Base-by-base conservation (phyloP, 2,888 invertebrate genomes). In the Pharmacophagus antenor region DNA sequence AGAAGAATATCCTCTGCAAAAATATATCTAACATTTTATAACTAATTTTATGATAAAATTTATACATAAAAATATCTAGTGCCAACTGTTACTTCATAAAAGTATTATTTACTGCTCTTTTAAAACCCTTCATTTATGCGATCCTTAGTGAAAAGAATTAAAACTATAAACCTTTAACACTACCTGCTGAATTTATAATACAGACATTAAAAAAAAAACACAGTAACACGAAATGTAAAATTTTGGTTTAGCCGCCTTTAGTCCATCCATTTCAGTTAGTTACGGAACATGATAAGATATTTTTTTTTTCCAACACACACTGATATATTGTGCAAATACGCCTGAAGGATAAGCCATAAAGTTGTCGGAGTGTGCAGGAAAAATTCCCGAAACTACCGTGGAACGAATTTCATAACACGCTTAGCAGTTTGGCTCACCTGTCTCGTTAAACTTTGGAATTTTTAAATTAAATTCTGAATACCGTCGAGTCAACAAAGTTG, bases 391-490 rank as follows among this genome's bases (percentile, higher is more conserved):
- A 89, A 90, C 89, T 89, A 79, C 77, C 77, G 77, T 78, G 79
- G 77, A 75, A 79, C 70, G 69, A 85, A 88, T 85, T 88, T 90
- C 89, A 89, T 89, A 90, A 88, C 88, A 82, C 82, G 88, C 84
- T 88, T 85, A 87, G 80, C 87, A 84, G 85, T 87, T 84, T 76
- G 70, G 78, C 77, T 87, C 86, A 89, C 89, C 90, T 90, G 90
- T 84, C 88, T 88, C 84, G 88, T 86, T 85, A 80, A 77, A 87
- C 86, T 88, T 88, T 70, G 88, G 88, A 89, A 89, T 90, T 89
- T 89, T 89, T 85, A 89, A 88, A 89, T 90, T 88, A 89, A 89
- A 89, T 89, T 90, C 84, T 82, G 80, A 78, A 84, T 80, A 78
- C 79, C 79, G 74, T 74, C 74, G 76, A 80, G 80, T 82, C 80